These are phyloP conservation scores for Thysanoteuthis rhombus DNA, from an alignment of 2,888 invertebrate species.

Conservation along the genomic window DNA sequence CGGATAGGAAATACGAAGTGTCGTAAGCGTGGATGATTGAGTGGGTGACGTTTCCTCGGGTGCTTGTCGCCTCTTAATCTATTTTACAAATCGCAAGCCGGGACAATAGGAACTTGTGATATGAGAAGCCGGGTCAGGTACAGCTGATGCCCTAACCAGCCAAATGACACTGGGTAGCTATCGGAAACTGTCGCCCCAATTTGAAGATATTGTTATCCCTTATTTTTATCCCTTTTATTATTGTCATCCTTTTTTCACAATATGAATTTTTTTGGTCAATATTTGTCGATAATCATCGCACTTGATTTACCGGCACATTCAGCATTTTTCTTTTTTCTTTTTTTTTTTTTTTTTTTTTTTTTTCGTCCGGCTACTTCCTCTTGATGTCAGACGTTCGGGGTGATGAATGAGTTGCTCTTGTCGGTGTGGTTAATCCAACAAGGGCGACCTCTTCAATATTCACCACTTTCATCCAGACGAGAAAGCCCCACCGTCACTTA, in stretches of 20 bases:
- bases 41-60: no score
- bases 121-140: no score
- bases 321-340: background rate
- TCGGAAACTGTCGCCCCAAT: no score
- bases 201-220: background rate
- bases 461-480: background rate
- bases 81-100: no score
- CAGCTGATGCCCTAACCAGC: no score
- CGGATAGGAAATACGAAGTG: no score
- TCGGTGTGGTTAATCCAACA: background rate
- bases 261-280: background rate
- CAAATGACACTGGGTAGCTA: no score
- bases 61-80: no score
- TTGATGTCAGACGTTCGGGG: background rate
- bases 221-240: background rate
- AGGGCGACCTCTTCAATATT: background rate
- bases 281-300: background rate
- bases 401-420: background rate
- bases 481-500: background rate
- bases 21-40: no score
- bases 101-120: no score
- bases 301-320: background rate
- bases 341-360: background rate
- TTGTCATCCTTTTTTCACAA: no score
- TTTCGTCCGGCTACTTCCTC: background rate